Conservation (phyloP, 2,888 invertebrate genomes). For the Venustoraphidia nigricollis region DNA sequence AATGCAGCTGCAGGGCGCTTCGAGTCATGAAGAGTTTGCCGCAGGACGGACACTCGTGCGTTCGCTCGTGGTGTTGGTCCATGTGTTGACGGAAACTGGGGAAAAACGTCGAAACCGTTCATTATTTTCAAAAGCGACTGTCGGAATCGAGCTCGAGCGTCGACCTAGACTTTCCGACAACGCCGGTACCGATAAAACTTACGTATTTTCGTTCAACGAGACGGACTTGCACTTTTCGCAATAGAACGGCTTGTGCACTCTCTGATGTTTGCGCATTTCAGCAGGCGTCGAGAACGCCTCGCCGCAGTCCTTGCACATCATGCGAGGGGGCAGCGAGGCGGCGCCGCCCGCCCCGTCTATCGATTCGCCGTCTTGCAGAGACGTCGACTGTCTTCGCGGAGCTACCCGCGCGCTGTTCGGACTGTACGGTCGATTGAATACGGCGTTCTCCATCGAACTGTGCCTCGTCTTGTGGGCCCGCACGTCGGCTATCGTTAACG, state of each 20-base stretch:
- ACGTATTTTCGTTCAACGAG: slow-evolving; percentile 4
- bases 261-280: slow-evolving; percentile 3
- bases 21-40: slow-evolving; percentile 2
- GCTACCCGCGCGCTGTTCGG: neutral
- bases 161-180: no score
- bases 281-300: neutral
- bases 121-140: neutral
- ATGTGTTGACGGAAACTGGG: slow-evolving; percentile 1
- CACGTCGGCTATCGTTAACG: slow-evolving; percentile 1
- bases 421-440: slow-evolving; percentile 3
- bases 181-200: neutral
- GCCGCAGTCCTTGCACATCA: slow-evolving; percentile 2
- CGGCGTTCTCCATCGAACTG: slow-evolving; percentile 1
- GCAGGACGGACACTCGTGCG: slow-evolving; percentile 1
- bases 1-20: slow-evolving; percentile 1
- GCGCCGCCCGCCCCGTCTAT: no score
- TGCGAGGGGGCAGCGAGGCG: neutral
- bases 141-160: no score
- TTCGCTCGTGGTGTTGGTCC: slow-evolving; percentile 3
- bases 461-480: neutral
- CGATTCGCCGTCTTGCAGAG: neutral
- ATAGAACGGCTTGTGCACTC: slow-evolving; percentile 2
- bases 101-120: neutral
- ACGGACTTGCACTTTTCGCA: slow-evolving; percentile 2
- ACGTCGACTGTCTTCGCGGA: neutral